phyloP scores from a whole-genome alignment of 2,113 vertebrate species.

The Triplophysa tibetana region DNA sequence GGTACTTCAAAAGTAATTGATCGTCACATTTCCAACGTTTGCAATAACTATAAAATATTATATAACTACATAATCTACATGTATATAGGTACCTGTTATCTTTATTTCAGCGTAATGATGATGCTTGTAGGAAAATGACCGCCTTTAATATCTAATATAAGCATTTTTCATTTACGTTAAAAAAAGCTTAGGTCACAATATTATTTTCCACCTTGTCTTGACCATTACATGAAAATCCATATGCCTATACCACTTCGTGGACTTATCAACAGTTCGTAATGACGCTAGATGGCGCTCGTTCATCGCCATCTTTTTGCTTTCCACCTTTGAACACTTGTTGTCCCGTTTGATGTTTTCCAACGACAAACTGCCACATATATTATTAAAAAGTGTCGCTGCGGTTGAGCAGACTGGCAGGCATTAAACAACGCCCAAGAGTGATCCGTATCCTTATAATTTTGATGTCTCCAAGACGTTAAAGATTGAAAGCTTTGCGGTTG shows the following conservation, averaged over 20 bases:
- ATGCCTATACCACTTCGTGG: neutral
- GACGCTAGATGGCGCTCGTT: slow-evolving; percentile 30
- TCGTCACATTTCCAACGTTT: neutral
- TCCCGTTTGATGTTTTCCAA: neutral
- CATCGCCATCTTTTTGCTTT: neutral
- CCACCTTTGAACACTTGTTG: neutral
- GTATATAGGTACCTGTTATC: neutral
- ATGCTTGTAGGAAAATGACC: too few species aligned
- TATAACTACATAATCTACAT: too few species aligned
- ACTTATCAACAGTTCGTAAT: neutral
- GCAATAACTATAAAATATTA: neutral
- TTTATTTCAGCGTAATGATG: neutral
- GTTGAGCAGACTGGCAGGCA: neutral
- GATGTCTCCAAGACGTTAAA: neutral
- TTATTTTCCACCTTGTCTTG: neutral
- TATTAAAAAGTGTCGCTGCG: neutral
- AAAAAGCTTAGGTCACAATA: neutral
- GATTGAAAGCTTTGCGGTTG: neutral
- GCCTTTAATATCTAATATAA: too few species aligned
- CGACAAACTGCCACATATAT: neutral
- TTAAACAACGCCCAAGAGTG: neutral
- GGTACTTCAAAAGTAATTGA: neutral
- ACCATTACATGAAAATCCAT: neutral
- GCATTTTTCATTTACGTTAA: too few species aligned
- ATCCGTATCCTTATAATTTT: neutral